Percentiles rank a stretch among this genome's conserved stretches.
These are phyloP conservation scores for Notechis scutatus DNA, from an alignment of 2,113 vertebrate genomes.

Conservation along the genomic window DNA sequence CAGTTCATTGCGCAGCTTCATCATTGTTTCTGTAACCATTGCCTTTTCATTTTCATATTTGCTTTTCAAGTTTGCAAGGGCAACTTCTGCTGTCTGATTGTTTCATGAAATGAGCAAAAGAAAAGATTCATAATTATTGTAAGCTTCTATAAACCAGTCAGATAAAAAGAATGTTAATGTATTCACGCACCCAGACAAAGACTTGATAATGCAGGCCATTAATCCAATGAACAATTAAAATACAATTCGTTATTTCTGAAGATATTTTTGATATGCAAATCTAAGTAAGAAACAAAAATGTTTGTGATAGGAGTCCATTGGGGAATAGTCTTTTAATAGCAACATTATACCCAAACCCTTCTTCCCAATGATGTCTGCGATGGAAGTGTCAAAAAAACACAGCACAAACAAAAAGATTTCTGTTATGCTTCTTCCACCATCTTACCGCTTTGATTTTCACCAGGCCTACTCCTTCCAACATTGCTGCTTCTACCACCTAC, in stretches of 20 bases:
- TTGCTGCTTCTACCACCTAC: neutral
- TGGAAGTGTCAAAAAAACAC: neutral
- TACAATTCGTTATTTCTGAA: neutral
- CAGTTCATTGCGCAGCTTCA: slow-evolving; percentile 96
- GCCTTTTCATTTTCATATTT: slow-evolving; percentile 96
- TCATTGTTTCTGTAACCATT: slow-evolving; percentile 94
- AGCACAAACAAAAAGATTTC: neutral
- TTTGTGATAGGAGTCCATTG: neutral
- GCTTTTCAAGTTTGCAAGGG: slow-evolving; percentile 96
- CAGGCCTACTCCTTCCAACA: neutral
- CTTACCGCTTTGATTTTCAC: neutral
- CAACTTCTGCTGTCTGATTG: slow-evolving; percentile 90
- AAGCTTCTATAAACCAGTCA: neutral
- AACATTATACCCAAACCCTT: neutral
- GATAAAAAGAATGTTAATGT: neutral
- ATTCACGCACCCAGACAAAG: neutral
- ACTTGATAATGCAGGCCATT: slow-evolving; percentile 5
- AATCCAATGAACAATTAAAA: slow-evolving; percentile 15
- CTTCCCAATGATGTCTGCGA: neutral
- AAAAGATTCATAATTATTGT: neutral
- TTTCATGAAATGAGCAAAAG: slow-evolving; percentile 14
- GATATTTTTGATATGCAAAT: neutral
- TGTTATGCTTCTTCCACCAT: neutral
- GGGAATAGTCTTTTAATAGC: neutral
- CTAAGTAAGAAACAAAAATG: neutral